phyloP scores from a whole-genome alignment of 2,797 vertebrate genomes.

The Tapirus indicus region DNA sequence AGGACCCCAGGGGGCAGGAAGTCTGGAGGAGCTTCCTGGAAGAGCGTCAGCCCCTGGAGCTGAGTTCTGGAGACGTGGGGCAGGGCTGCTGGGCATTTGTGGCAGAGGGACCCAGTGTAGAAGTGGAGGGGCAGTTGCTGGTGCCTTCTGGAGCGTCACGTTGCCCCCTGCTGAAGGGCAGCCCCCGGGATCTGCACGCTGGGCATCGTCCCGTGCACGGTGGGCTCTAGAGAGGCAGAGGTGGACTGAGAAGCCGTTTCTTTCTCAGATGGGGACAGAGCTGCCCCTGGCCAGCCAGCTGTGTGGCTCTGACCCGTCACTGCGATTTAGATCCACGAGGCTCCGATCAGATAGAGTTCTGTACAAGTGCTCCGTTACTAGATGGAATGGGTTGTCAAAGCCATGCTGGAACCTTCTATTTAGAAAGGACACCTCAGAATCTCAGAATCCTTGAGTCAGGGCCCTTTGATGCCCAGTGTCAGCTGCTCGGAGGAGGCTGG shows the following conservation, averaged over 20 bases:
- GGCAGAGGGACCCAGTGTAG: background rate
- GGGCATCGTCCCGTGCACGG: accelerated
- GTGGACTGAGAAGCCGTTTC: accelerated
- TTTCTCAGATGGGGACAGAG: background rate
- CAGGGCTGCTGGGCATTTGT: too few relatives aligned
- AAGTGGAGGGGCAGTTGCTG: accelerated
- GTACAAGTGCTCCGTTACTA: accelerated
- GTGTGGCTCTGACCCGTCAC: background rate
- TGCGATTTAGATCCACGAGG: accelerated
- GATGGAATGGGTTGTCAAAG: accelerated
- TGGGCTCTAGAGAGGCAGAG: accelerated
- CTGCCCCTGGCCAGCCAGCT: too few relatives aligned
- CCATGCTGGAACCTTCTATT: accelerated
- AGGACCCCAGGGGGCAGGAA: too few relatives aligned
- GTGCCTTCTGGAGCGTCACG: accelerated
- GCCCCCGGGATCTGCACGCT: background rate
- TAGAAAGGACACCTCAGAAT: background rate
- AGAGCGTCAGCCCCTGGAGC: background rate
- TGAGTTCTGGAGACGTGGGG: background rate
- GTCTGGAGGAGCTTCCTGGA: background rate
- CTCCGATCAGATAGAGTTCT: background rate
- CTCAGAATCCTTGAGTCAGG: background rate
- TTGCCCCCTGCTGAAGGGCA: background rate
- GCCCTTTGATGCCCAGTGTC: too few relatives aligned
- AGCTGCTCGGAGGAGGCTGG: background rate